Conservation (phyloP, 2,113 vertebrate species). For the Nothocercus nigrocapillus region DNA sequence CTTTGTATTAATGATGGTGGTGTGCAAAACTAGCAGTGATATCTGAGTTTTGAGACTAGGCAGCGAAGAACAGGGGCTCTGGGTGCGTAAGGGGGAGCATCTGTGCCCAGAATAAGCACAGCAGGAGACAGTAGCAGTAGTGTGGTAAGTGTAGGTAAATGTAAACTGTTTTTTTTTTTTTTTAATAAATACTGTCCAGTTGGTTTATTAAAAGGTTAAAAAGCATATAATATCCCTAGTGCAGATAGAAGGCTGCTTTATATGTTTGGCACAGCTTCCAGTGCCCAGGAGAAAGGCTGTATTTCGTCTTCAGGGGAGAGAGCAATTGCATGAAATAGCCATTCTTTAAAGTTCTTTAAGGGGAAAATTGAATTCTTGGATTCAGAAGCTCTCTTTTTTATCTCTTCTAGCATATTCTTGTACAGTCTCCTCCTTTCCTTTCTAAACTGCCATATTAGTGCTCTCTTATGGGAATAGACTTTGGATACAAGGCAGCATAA, state of each 20-base stretch:
- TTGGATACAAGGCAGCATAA: background rate
- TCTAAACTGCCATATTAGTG: background rate
- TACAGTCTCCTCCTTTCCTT: background rate
- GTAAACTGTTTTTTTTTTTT: background rate
- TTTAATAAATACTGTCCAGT: background rate
- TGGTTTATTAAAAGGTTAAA: background rate
- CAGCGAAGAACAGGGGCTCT: background rate
- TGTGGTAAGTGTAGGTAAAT: background rate
- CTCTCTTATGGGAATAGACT: background rate
- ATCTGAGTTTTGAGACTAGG: background rate
- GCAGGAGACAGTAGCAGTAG: background rate
- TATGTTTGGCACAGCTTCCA: background rate
- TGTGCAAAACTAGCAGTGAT: background rate
- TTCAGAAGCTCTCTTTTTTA: background rate
- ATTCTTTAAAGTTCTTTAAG: constrained; percentile 19
- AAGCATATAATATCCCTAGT: background rate
- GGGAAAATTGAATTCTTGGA: constrained; percentile 17
- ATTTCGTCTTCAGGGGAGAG: background rate
- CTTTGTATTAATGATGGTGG: fast-evolving
- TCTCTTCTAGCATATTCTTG: background rate
- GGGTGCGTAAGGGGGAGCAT: background rate
- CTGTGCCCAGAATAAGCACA: background rate
- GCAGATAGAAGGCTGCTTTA: background rate
- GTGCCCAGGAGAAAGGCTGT: background rate
- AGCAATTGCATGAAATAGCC: background rate